phyloP scores from a whole-genome alignment of 2,888 invertebrate species.

The Campoletis raptor region DNA sequence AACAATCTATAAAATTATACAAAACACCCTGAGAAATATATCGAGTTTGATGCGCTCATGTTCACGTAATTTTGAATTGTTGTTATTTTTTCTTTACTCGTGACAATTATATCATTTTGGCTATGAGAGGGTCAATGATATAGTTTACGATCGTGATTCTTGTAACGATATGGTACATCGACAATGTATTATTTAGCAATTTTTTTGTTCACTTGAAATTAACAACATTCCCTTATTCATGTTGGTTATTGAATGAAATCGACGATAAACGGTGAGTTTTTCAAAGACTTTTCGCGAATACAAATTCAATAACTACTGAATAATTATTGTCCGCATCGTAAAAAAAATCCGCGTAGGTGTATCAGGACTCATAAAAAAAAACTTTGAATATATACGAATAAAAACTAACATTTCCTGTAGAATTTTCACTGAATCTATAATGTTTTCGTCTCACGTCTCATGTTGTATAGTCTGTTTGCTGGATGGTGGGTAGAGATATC shows the following conservation, averaged over 20 bases:
- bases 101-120: constrained; percentile 5
- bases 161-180: background rate
- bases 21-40: constrained; percentile 19
- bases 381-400: constrained; percentile 5
- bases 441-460: constrained; percentile 80
- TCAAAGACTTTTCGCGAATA: background rate
- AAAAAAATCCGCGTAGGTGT: background rate
- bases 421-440: constrained; percentile 68
- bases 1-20: constrained; percentile 9
- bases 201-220: background rate
- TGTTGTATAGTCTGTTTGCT: constrained; percentile 60
- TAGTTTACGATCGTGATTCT: background rate
- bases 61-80: background rate
- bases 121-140: constrained; percentile 21
- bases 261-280: background rate
- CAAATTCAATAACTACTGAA: background rate
- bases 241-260: background rate
- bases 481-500: constrained; percentile 55
- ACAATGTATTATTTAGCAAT: background rate
- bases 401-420: constrained; percentile 11
- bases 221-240: background rate
- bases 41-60: constrained; percentile 16
- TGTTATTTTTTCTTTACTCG: background rate
- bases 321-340: background rate
- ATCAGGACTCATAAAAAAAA: background rate